Evolutionary conservation across 1,140 invertebrate species (phyloP), one percentile per base, ranked within the genome.

Genomic region (Drosophila nebulosa): DNA sequence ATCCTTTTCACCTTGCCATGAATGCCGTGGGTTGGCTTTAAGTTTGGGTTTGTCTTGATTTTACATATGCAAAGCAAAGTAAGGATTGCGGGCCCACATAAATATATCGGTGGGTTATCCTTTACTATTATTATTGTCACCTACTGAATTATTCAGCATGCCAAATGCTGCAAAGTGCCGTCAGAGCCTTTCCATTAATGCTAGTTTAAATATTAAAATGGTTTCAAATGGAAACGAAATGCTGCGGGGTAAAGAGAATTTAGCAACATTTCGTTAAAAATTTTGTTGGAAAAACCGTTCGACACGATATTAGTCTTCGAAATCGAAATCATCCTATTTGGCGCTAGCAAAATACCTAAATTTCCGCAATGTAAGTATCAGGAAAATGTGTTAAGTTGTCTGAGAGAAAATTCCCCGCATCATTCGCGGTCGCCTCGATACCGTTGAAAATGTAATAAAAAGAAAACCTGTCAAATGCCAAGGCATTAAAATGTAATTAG

Each of bases 401-500:
- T 46, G 39, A 46, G 39, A 46, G n/a, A 46, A 46, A 21, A 21
- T 46, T 7, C 2, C 39, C 9, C 16, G 10, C 39, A 46, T n/a
- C n/a, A n/a, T n/a, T n/a, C n/a, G 9, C 16, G 39, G 16, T 46
- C 39, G 39, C 39, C 16, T 46, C 39, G 39, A 21, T 46, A 46
- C 39, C 39, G 39, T 46, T 46, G 39, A 46, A 46, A 46, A 46
- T 18, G 39, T 46, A 46, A 46, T 46, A 46, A 46, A 46, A 46
- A 46, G 39, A 50, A 74, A 74, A 68, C 27, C 36, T 75, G 52
- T 18, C 64, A 74, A 63, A 64, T 74, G 71, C 46, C 10, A 24
- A 50, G 26, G 60, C 74, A 77, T 77, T 76, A 77, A 77, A 77
- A 77, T 77, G 74, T 77, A 77, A 77, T 77, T 77, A 77, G 73